phyloP scores from a whole-genome alignment of 2,888 invertebrate species.

The Cephalotes varians region DNA sequence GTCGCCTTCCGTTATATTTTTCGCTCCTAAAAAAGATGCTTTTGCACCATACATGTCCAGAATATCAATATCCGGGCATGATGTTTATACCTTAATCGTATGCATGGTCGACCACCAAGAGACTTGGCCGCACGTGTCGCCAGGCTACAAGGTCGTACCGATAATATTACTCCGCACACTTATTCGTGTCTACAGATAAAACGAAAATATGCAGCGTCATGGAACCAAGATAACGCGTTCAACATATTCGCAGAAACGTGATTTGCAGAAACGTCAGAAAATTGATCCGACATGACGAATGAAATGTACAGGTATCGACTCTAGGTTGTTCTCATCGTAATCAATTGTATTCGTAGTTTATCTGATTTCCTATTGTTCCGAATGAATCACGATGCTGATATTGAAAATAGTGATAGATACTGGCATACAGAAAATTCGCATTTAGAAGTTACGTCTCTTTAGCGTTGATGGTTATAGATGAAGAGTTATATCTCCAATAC shows the following conservation, averaged over 20 bases:
- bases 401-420: slow-evolving; percentile 5
- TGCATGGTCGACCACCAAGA: slow-evolving; percentile 35
- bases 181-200: slow-evolving; percentile 36
- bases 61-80: slow-evolving; percentile 31
- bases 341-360: neutral
- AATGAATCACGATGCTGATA: neutral
- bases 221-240: neutral
- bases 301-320: slow-evolving; percentile 1
- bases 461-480: neutral
- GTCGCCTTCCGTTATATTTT: neutral
- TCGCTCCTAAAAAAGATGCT: neutral
- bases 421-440: neutral
- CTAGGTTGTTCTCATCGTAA: neutral
- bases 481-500: neutral
- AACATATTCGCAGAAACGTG: slow-evolving; percentile 5
- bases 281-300: slow-evolving; percentile 11
- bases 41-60: neutral
- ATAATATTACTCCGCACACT: slow-evolving; percentile 29
- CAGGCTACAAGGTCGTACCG: slow-evolving; percentile 19
- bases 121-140: slow-evolving; percentile 14
- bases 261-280: slow-evolving; percentile 15
- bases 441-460: neutral
- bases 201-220: slow-evolving; percentile 28
- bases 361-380: neutral
- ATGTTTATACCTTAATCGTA: slow-evolving; percentile 33